phyloP scores from a whole-genome alignment of 2,113 vertebrate genomes.

The Lampris megalopsis region DNA sequence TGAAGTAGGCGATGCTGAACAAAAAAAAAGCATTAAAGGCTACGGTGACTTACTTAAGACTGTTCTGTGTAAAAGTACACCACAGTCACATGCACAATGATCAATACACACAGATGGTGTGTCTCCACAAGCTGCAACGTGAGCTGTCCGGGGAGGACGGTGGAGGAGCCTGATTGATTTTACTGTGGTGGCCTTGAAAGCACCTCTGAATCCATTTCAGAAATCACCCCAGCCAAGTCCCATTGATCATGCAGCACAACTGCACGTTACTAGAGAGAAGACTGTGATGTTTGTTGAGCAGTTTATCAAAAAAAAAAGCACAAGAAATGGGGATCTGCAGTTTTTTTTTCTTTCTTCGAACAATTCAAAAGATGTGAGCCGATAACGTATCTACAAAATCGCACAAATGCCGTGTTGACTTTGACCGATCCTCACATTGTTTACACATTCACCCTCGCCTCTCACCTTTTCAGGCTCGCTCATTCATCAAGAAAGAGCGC shows the following conservation, averaged over 20 bases:
- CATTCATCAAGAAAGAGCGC: slow-evolving; percentile 15
- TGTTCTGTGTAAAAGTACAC: slow-evolving; percentile 51
- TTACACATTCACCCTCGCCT: too few species aligned
- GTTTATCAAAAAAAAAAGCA: neutral
- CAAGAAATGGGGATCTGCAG: neutral
- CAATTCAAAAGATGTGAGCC: neutral
- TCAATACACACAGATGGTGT: slow-evolving; percentile 77
- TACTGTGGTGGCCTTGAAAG: slow-evolving; percentile 68
- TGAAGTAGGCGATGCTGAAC: neutral
- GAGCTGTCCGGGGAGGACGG: slow-evolving; percentile 72
- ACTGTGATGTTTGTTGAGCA: neutral
- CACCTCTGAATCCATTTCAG: slow-evolving; percentile 62
- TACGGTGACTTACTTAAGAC: slow-evolving; percentile 34
- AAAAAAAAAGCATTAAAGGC: neutral
- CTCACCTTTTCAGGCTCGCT: neutral
- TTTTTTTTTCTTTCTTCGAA: neutral
- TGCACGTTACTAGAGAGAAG: slow-evolving; percentile 23
- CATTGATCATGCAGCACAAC: slow-evolving; percentile 8
- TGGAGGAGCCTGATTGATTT: slow-evolving; percentile 72
- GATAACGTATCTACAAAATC: neutral
- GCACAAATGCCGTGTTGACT: neutral
- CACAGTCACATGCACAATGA: slow-evolving; percentile 43
- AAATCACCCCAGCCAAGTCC: slow-evolving; percentile 31
- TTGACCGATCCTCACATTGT: neutral
- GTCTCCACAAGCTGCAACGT: slow-evolving; percentile 68